Conservation (phyloP, 2,113 vertebrate species). For the Macrotus californicus region DNA sequence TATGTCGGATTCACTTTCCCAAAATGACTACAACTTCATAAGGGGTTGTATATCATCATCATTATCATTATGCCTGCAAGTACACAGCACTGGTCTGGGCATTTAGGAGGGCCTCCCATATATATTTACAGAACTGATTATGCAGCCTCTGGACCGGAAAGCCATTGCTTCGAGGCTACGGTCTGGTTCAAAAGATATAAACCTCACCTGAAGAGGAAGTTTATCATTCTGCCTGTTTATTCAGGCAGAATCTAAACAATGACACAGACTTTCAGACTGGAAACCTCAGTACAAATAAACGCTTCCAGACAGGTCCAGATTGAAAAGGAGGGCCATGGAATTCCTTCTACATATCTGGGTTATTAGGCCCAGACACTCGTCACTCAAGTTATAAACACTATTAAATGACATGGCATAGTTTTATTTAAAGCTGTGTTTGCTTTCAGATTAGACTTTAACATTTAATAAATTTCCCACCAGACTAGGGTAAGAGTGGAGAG, state of each 20-base stretch:
- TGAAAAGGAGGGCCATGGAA: neutral
- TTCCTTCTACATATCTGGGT: neutral
- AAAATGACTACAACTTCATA: neutral
- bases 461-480: slow-evolving; percentile 62
- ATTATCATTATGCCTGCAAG: neutral
- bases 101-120: neutral
- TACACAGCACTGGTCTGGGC: neutral
- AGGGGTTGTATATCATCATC: neutral
- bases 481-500: slow-evolving; percentile 45
- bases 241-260: slow-evolving; percentile 58
- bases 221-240: slow-evolving; percentile 49
- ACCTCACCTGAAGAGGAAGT: slow-evolving; percentile 67
- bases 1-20: neutral
- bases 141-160: neutral
- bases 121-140: neutral
- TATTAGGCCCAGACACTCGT: slow-evolving; percentile 48
- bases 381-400: slow-evolving; percentile 36
- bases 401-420: neutral
- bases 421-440: slow-evolving; percentile 62
- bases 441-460: slow-evolving; percentile 62
- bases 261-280: slow-evolving; percentile 32
- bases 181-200: slow-evolving; percentile 4
- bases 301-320: neutral
- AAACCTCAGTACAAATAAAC: slow-evolving; percentile 49
- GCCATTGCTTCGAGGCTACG: neutral